These are phyloP conservation scores for Amblyopsis rosae DNA, from an alignment of 2,113 vertebrate genomes.

Conservation along the genomic window DNA sequence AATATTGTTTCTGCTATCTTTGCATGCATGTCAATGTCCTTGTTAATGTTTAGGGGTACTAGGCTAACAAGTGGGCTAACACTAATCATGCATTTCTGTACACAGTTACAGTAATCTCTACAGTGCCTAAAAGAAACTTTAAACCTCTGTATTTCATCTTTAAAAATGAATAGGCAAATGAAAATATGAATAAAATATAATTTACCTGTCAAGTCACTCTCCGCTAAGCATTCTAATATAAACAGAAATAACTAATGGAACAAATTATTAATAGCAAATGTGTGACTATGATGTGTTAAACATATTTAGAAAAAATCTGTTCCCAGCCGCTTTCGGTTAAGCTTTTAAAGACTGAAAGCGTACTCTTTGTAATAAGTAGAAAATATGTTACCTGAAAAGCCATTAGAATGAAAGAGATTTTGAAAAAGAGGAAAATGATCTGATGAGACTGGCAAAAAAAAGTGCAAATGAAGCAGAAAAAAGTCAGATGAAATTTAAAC, in stretches of 20 bases:
- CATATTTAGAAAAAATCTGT: constrained; percentile 29
- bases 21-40: no score
- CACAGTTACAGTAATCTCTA: no score
- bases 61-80: no score
- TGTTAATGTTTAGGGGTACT: no score
- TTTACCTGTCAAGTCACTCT: constrained; percentile 1
- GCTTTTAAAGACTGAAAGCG: constrained; percentile 50
- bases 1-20: no score
- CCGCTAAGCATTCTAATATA: neutral
- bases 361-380: constrained; percentile 63
- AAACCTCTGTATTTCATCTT: no score
- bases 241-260: neutral
- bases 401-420: constrained; percentile 56
- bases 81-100: no score
- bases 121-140: no score
- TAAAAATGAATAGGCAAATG: no score
- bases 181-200: no score
- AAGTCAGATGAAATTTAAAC: constrained; percentile 30
- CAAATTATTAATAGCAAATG: neutral
- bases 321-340: constrained; percentile 54
- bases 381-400: constrained; percentile 62
- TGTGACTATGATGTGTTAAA: constrained; percentile 17
- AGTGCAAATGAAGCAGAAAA: constrained; percentile 60
- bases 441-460: constrained; percentile 61
- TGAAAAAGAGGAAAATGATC: constrained; percentile 45